A percentile compares a stretch with the other conserved stretches of the same genome.
Conservation (phyloP, 2,797 vertebrate species). For the Hephaestus fuliginosus region DNA sequence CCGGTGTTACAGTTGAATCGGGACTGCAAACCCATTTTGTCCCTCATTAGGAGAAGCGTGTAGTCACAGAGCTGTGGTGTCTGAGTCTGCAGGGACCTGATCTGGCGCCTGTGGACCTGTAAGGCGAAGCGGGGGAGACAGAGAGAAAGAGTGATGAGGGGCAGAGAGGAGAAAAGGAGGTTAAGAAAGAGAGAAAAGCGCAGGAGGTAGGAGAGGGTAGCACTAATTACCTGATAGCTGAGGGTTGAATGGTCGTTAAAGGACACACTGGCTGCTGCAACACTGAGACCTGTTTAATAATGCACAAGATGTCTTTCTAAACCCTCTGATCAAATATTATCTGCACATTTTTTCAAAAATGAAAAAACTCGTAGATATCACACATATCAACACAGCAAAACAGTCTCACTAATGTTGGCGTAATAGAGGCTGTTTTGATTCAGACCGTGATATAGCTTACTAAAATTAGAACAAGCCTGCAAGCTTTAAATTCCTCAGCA, state of each 20-base stretch:
- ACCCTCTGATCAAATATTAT: neutral
- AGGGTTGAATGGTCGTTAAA: constrained; percentile 21
- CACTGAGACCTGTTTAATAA: neutral
- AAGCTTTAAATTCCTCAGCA: constrained; percentile 41
- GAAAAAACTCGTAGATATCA: neutral
- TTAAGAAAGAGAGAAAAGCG: neutral
- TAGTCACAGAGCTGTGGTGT: constrained; percentile 30
- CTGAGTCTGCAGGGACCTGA: constrained; percentile 42
- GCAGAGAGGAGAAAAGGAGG: constrained; percentile 9
- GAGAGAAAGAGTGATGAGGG: constrained; percentile 10
- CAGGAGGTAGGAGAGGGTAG: neutral
- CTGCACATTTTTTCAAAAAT: neutral
- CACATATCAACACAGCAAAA: neutral
- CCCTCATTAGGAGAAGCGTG: constrained; percentile 56
- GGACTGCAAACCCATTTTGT: constrained; percentile 44
- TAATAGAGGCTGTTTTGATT: constrained; percentile 25
- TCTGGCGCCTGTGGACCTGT: constrained; percentile 27
- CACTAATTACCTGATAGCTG: constrained; percentile 24
- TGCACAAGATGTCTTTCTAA: neutral
- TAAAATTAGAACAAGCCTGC: constrained; percentile 56
- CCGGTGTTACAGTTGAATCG: constrained; percentile 19
- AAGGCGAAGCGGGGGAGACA: neutral
- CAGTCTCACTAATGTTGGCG: neutral
- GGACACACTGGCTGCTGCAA: neutral
- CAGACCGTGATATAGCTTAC: constrained; percentile 24